Percentiles rank a stretch among this genome's conserved stretches.
These are phyloP conservation scores for Eilema caniola DNA, from an alignment of 2,888 invertebrate species.

Conservation along the genomic window DNA sequence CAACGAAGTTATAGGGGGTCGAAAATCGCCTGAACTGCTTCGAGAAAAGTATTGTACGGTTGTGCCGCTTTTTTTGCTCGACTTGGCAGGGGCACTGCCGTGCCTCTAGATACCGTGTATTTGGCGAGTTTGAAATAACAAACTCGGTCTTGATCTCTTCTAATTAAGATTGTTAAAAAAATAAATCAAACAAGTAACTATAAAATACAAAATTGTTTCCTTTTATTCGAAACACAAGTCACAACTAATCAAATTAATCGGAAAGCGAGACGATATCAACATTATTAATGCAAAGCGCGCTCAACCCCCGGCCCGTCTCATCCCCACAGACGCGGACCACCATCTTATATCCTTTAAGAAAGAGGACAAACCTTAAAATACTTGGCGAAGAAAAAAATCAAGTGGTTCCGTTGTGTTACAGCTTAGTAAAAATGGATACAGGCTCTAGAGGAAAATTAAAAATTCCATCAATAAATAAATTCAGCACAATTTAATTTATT, in stretches of 20 bases:
- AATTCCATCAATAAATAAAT: no score
- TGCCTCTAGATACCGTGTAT: no score
- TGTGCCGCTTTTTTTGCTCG: no score
- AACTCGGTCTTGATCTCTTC: no score
- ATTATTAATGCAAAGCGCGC: slow-evolving; percentile 85
- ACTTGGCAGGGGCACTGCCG: no score
- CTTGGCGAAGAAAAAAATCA: slow-evolving; percentile 12
- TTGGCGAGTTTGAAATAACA: no score
- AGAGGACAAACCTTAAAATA: slow-evolving; percentile 65
- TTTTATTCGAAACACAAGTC: slow-evolving; percentile 65
- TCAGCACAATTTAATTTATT: no score
- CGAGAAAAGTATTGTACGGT: no score
- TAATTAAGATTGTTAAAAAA: neutral
- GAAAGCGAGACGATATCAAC: slow-evolving; percentile 81
- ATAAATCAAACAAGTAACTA: slow-evolving; percentile 26
- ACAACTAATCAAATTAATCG: slow-evolving; percentile 86
- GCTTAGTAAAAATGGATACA: neutral
- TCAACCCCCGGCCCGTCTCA: slow-evolving; percentile 56
- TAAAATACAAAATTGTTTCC: slow-evolving; percentile 48
- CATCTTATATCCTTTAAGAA: slow-evolving; percentile 68
- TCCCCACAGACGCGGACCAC: slow-evolving; percentile 43
- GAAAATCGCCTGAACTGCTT: no score
- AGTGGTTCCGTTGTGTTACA: neutral
- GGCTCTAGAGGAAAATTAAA: no score
- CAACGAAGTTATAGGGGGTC: no score